phyloP scores from a whole-genome alignment of 2,113 vertebrate genomes.

The Archilochus colubris region DNA sequence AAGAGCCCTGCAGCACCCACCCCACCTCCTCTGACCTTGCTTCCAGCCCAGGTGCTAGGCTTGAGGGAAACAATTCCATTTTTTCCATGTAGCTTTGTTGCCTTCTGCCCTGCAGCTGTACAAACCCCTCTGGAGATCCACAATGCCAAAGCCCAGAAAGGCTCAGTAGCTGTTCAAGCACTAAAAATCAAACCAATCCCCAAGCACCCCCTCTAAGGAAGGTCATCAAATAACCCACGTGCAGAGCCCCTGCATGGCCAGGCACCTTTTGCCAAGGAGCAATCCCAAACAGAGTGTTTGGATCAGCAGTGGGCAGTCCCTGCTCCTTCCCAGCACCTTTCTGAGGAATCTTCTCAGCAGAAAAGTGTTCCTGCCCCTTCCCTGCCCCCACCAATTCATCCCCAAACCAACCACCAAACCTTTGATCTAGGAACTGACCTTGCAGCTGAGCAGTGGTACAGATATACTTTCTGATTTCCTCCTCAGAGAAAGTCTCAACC shows the following conservation, averaged over 20 bases:
- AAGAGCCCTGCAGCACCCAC: neutral
- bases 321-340: neutral
- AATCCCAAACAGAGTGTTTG: neutral
- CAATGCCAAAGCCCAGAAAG: neutral
- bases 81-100: neutral
- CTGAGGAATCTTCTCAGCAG: neutral
- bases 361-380: neutral
- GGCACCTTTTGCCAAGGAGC: neutral
- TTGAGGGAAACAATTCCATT: neutral
- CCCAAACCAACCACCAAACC: neutral
- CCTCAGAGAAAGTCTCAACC: neutral
- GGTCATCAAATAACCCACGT: neutral
- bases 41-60: neutral
- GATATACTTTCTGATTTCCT: neutral
- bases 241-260: neutral
- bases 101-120: neutral
- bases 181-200: neutral
- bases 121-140: neutral
- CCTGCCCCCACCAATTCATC: neutral
- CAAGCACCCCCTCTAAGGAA: neutral
- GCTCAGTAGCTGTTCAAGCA: neutral
- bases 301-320: neutral
- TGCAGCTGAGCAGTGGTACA: neutral
- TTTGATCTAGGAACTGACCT: neutral
- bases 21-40: neutral